Percentiles rank a stretch among this genome's conserved stretches.
These are phyloP conservation scores for Patella caerulea DNA, from an alignment of 2,888 invertebrate genomes.

Conservation along the genomic window DNA sequence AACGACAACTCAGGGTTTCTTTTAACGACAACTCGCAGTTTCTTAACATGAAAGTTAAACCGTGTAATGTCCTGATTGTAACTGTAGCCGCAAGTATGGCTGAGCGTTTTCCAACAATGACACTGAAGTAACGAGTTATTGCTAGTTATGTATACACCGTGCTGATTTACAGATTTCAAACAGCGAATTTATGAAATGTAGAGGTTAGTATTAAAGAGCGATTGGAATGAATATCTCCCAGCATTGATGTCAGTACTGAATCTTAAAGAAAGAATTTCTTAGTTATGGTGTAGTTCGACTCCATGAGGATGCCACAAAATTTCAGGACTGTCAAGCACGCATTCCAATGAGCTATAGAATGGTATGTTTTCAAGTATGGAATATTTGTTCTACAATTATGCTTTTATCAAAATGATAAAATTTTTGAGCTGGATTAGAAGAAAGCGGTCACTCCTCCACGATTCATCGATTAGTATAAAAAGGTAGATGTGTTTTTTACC, in stretches of 20 bases:
- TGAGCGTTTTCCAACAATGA: no score
- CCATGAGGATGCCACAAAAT: slow-evolving; percentile 10
- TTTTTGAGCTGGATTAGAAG: neutral
- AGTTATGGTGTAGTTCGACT: neutral
- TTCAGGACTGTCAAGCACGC: slow-evolving; percentile 18
- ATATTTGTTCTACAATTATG: slow-evolving; percentile 27
- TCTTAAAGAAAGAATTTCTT: neutral
- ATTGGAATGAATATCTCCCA: slow-evolving; percentile 15
- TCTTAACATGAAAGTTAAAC: no score
- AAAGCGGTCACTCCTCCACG: no score
- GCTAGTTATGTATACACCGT: no score
- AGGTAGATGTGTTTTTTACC: slow-evolving; percentile 26
- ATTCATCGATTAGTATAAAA: no score
- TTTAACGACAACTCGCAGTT: no score
- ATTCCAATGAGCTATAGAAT: neutral
- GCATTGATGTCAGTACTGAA: no score
- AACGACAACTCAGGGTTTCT: no score
- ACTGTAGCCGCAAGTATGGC: no score
- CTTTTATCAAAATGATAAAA: slow-evolving; percentile 22
- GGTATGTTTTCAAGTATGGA: slow-evolving; percentile 23
- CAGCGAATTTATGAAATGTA: neutral
- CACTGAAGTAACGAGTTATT: no score
- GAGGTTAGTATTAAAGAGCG: slow-evolving; percentile 20
- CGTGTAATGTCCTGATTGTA: no score
- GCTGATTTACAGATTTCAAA: no score